These are phyloP conservation scores for Hyppa rectilinea DNA, from an alignment of 2,888 invertebrate genomes.

Conservation along the genomic window DNA sequence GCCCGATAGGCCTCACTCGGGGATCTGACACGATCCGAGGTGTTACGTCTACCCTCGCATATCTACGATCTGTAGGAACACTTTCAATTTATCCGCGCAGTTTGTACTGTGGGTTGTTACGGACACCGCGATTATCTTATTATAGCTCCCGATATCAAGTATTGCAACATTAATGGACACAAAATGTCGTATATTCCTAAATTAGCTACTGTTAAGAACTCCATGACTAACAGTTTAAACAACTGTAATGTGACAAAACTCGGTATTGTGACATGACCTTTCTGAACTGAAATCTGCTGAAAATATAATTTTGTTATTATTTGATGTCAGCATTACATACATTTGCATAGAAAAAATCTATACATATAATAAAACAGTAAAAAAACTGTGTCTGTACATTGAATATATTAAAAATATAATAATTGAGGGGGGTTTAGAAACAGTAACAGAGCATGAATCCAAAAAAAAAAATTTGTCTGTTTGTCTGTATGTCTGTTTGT, in stretches of 20 bases:
- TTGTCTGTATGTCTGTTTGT: too few species aligned
- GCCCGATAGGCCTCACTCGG: conserved; percentile 17
- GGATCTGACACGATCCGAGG: conserved; percentile 11
- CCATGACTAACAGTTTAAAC: neutral
- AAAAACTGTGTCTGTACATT: too few species aligned
- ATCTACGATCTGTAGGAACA: conserved; percentile 49
- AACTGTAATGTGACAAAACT: neutral
- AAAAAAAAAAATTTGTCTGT: too few species aligned
- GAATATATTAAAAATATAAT: too few species aligned
- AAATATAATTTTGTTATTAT: neutral
- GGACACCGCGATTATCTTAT: conserved; percentile 1
- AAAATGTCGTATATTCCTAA: conserved; percentile 4
- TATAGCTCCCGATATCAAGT: conserved; percentile 17
- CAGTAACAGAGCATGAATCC: too few species aligned
- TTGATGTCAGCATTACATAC: neutral
- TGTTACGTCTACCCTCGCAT: conserved; percentile 18
- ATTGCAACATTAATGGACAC: neutral
- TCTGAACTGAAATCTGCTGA: neutral
- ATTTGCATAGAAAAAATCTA: too few species aligned
- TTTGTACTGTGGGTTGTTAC: conserved; percentile 15
- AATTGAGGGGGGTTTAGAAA: too few species aligned
- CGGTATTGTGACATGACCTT: neutral
- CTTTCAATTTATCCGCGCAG: conserved; percentile 51
- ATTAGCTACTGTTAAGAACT: conserved; percentile 27
- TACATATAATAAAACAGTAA: too few species aligned